A percentile compares a stretch with the other conserved stretches of the same genome.
phyloP scores from a whole-genome alignment of 1,140 invertebrate species.

The Trissolcus basalis region DNA sequence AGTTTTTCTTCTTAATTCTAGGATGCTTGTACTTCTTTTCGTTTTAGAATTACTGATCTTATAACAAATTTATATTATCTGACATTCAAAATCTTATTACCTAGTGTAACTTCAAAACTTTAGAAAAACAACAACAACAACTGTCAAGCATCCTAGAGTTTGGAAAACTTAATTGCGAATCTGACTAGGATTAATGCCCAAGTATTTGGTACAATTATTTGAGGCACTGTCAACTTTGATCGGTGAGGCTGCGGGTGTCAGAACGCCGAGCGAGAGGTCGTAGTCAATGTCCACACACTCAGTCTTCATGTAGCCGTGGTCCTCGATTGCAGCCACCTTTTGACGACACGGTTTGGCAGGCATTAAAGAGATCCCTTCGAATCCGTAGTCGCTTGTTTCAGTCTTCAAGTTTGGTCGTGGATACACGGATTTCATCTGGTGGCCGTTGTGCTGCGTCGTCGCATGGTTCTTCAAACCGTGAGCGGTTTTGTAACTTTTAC shows the following conservation, averaged over 20 bases:
- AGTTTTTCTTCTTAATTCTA: slow-evolving; percentile 3
- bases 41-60: too few species aligned
- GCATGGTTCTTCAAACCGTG: slow-evolving; percentile 85
- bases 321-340: slow-evolving; percentile 69
- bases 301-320: slow-evolving; percentile 68
- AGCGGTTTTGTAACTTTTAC: slow-evolving; percentile 87
- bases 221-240: slow-evolving; percentile 55
- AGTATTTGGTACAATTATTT: slow-evolving; percentile 59
- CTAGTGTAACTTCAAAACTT: background rate
- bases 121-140: background rate
- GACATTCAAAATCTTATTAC: too few species aligned
- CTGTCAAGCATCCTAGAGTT: background rate
- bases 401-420: slow-evolving; percentile 37
- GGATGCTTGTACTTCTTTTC: too few species aligned
- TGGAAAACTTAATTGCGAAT: background rate
- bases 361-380: slow-evolving; percentile 14
- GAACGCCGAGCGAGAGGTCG: slow-evolving; percentile 71
- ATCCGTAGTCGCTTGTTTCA: slow-evolving; percentile 30
- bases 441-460: slow-evolving; percentile 76
- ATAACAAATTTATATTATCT: too few species aligned
- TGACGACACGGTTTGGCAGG: slow-evolving; percentile 50
- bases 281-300: slow-evolving; percentile 48
- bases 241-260: slow-evolving; percentile 77
- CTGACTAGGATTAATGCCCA: slow-evolving; percentile 52
- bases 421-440: slow-evolving; percentile 36